A percentile compares a stretch with the other conserved stretches of the same genome.
Evolutionary conservation across 2,113 vertebrate genomes (phyloP).

Genomic region (Castor canadensis): DNA sequence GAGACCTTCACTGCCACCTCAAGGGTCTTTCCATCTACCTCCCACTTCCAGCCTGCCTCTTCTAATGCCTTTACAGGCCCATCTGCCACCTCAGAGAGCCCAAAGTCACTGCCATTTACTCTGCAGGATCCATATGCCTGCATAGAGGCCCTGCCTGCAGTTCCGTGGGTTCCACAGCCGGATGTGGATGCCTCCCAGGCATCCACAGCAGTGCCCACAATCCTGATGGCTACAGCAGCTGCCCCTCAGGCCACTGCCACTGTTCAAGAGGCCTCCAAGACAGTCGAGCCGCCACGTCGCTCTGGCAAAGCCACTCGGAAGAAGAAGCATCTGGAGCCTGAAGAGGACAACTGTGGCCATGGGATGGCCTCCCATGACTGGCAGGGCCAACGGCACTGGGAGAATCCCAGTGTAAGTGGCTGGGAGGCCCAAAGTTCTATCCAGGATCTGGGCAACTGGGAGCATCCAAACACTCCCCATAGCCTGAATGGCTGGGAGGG

Average conservation of each 20-base stretch:
- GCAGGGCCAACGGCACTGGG: constrained; percentile 28
- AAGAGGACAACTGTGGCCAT: background rate
- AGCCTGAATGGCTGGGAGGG: constrained; percentile 58
- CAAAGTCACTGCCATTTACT: constrained; percentile 55
- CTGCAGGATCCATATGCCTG: constrained; percentile 62
- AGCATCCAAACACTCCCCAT: background rate
- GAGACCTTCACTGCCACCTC: constrained; percentile 50
- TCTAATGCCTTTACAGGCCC: constrained; percentile 49
- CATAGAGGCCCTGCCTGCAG: constrained; percentile 45
- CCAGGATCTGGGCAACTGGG: constrained; percentile 45
- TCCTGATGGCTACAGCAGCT: constrained; percentile 44
- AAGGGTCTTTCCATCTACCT: constrained; percentile 62
- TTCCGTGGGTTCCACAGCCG: constrained; percentile 40
- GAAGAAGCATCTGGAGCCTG: constrained; percentile 73
- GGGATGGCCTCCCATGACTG: background rate
- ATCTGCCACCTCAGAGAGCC: constrained; percentile 32
- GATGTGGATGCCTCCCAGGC: background rate
- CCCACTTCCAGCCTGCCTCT: constrained; percentile 62
- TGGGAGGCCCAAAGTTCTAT: constrained; percentile 28
- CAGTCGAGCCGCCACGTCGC: background rate
- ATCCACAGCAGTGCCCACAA: background rate
- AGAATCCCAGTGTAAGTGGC: background rate
- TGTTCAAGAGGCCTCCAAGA: background rate
- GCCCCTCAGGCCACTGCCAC: constrained; percentile 26
- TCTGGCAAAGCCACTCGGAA: constrained; percentile 64